These are phyloP conservation scores for Coregonus suidteri DNA, from an alignment of 2,797 vertebrate genomes.

Conservation along the genomic window DNA sequence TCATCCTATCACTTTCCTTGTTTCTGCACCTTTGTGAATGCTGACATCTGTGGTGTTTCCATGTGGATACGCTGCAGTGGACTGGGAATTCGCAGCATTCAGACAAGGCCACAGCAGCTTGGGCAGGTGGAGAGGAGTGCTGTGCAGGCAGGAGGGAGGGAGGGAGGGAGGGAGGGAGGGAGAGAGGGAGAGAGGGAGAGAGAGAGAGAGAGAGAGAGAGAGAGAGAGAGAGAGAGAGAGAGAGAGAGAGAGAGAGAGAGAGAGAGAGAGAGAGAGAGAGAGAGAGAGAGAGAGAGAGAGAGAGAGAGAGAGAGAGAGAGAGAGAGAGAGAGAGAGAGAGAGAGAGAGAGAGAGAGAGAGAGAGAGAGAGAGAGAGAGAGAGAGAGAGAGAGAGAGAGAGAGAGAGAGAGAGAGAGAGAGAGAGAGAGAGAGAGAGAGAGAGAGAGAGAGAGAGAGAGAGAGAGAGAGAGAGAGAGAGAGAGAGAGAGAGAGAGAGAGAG, in stretches of 20 bases:
- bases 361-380: not conserved
- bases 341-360: slow-evolving; percentile 10
- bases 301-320: not conserved
- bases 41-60: slow-evolving; percentile 80
- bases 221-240: not conserved
- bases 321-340: not conserved
- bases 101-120: slow-evolving; percentile 74
- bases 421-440: not conserved
- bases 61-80: slow-evolving; percentile 75
- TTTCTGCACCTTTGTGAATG: slow-evolving; percentile 57
- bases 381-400: not conserved
- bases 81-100: slow-evolving; percentile 76
- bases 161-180: not conserved
- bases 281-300: not conserved
- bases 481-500: not conserved
- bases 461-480: not conserved
- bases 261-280: not conserved
- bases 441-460: slow-evolving; percentile 11
- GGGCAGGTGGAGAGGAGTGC: slow-evolving; percentile 74
- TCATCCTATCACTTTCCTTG: slow-evolving; percentile 71
- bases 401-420: not conserved
- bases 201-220: not conserved
- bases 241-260: slow-evolving; percentile 5
- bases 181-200: not conserved
- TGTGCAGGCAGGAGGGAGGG: slow-evolving; percentile 32